phyloP scores from a whole-genome alignment of 2,113 vertebrate genomes.

The Hypomesus transpacificus region DNA sequence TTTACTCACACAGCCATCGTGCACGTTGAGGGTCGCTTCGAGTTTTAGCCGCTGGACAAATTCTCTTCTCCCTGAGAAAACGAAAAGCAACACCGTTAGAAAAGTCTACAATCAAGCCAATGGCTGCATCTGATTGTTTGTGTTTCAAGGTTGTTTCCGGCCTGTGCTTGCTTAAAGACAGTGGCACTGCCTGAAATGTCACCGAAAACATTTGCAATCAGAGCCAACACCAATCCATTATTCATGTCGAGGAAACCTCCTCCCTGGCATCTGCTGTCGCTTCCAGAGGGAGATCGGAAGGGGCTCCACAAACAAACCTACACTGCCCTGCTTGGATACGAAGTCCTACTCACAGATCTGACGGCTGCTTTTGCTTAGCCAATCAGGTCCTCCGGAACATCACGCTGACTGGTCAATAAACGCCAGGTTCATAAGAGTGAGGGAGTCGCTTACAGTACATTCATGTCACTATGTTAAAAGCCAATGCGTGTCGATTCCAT shows the following conservation, averaged over 20 bases:
- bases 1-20: slow-evolving; percentile 96
- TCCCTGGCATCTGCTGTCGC: neutral
- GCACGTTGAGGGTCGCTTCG: slow-evolving; percentile 92
- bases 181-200: slow-evolving; percentile 17
- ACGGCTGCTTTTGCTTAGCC: too few relatives aligned
- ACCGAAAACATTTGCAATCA: slow-evolving; percentile 22
- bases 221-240: slow-evolving; percentile 26
- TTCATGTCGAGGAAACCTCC: slow-evolving; percentile 17
- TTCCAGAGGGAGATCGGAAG: neutral
- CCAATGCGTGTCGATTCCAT: too few relatives aligned
- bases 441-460: too few relatives aligned
- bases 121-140: too few relatives aligned
- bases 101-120: neutral
- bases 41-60: slow-evolving; percentile 99
- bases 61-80: slow-evolving; percentile 88
- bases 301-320: neutral
- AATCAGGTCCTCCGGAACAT: too few relatives aligned
- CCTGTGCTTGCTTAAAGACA: too few relatives aligned
- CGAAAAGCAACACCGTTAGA: neutral
- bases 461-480: too few relatives aligned
- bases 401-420: too few relatives aligned
- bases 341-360: too few relatives aligned
- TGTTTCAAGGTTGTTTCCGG: too few relatives aligned
- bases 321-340: neutral
- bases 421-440: too few relatives aligned